Evolutionary conservation across 2,797 vertebrate species (phyloP).

Genomic region (Tympanoctomys barrerae): DNA sequence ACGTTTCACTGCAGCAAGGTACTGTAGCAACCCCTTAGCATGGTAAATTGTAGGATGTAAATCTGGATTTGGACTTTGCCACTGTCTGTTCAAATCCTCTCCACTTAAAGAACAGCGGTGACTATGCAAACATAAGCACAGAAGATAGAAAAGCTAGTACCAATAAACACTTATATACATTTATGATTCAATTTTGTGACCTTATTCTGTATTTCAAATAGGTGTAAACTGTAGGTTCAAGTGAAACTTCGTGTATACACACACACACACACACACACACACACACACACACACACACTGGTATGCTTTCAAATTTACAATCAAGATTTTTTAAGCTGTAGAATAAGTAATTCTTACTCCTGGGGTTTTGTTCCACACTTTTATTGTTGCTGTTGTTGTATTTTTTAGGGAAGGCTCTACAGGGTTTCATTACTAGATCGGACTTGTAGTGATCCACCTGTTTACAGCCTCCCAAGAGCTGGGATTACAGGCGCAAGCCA

Average conservation of each 20-base stretch:
- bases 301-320: slow-evolving; percentile 40
- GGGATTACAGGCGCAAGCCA: too few species aligned
- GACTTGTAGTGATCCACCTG: too few species aligned
- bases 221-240: neutral
- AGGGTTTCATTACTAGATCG: too few species aligned
- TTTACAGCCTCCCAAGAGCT: too few species aligned
- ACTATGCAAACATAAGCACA: slow-evolving; percentile 88
- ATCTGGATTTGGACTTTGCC: slow-evolving; percentile 96
- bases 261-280: neutral
- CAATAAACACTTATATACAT: neutral
- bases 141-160: slow-evolving; percentile 28
- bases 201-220: slow-evolving; percentile 50
- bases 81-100: slow-evolving; percentile 99
- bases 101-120: slow-evolving; percentile 99
- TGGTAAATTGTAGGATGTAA: slow-evolving; percentile 99
- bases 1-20: slow-evolving; percentile 95
- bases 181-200: slow-evolving; percentile 19
- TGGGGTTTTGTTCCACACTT: neutral
- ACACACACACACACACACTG: neutral
- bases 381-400: too few species aligned
- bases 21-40: slow-evolving; percentile 97
- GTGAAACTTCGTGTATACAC: neutral
- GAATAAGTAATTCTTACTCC: slow-evolving; percentile 46
- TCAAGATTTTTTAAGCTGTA: neutral
- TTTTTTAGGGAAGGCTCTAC: too few species aligned